Evolutionary conservation across 2,797 vertebrate genomes (phyloP).

Genomic region (Coregonus ussuriensis): DNA sequence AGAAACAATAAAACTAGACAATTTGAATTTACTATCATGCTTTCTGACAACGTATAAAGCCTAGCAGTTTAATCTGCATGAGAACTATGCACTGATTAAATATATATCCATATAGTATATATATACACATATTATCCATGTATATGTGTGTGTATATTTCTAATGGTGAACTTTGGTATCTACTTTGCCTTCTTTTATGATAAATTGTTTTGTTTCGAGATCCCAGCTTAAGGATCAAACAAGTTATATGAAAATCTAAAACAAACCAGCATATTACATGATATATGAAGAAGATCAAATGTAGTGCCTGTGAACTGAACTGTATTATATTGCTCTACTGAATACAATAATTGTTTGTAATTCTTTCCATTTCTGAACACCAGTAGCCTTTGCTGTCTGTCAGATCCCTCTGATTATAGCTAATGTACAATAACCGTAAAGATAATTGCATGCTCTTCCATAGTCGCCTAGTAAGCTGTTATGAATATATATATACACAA

Average conservation of each 20-base stretch:
- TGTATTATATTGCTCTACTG: constrained; percentile 84
- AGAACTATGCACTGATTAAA: constrained; percentile 96
- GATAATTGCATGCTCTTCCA: constrained; percentile 97
- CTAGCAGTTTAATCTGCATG: constrained; percentile 97
- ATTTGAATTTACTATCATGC: constrained; percentile 85
- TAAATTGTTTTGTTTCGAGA: constrained; percentile 80
- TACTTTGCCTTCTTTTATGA: constrained; percentile 91
- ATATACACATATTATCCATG: constrained; percentile 31
- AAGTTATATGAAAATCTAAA: constrained; percentile 79
- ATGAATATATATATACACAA: constrained; percentile 79
- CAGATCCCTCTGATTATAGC: constrained; percentile 93
- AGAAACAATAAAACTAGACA: constrained; percentile 71
- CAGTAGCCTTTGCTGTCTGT: constrained; percentile 98
- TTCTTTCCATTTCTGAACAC: constrained; percentile 87
- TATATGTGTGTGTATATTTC: constrained; percentile 56
- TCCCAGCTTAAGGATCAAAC: constrained; percentile 91
- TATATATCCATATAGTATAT: constrained; percentile 35
- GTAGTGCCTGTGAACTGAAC: constrained; percentile 97
- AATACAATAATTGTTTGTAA: constrained; percentile 72
- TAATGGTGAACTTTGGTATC: constrained; percentile 86
- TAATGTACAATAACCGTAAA: constrained; percentile 91
- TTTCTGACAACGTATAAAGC: constrained; percentile 88
- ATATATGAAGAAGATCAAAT: constrained; percentile 90
- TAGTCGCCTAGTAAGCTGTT: constrained; percentile 90
- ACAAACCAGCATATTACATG: constrained; percentile 96